Evolutionary conservation across 1,140 invertebrate species (phyloP).

Genomic region (Atta colombica): DNA sequence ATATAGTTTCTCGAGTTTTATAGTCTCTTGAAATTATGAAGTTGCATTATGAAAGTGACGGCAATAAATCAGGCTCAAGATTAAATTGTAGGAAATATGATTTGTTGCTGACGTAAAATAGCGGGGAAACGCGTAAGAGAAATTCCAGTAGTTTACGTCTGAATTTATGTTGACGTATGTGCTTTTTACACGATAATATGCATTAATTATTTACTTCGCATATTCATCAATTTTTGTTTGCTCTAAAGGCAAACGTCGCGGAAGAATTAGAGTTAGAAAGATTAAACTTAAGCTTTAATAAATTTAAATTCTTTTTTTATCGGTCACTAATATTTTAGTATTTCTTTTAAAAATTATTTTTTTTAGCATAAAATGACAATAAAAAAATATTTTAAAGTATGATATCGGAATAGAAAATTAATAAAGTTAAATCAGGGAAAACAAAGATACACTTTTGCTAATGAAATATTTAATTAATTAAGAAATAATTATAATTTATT

Average conservation of each 20-base stretch:
- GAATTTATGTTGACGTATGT: conserved; percentile 20
- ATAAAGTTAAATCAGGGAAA: neutral
- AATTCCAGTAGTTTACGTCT: conserved; percentile 28
- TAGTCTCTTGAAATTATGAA: conserved; percentile 49
- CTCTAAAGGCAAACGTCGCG: neutral
- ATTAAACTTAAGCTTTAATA: neutral
- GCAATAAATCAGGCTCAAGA: conserved; percentile 47
- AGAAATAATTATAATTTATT: neutral
- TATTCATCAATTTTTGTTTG: neutral
- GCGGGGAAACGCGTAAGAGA: conserved; percentile 8
- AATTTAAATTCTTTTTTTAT: neutral
- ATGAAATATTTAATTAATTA: conserved; percentile 7
- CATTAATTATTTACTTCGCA: conserved; percentile 14
- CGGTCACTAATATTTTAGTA: neutral
- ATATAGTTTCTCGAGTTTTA: conserved; percentile 51
- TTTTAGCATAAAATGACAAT: neutral
- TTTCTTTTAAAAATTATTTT: neutral
- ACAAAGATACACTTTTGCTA: neutral
- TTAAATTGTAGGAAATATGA: conserved; percentile 55
- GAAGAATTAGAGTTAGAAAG: neutral
- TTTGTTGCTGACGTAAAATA: conserved; percentile 52
- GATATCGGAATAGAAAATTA: neutral
- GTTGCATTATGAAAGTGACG: conserved; percentile 39
- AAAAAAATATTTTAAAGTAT: neutral
- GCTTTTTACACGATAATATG: neutral